Conservation (phyloP, 2,888 invertebrate genomes). For the Glyphotaelius pellucidus region DNA sequence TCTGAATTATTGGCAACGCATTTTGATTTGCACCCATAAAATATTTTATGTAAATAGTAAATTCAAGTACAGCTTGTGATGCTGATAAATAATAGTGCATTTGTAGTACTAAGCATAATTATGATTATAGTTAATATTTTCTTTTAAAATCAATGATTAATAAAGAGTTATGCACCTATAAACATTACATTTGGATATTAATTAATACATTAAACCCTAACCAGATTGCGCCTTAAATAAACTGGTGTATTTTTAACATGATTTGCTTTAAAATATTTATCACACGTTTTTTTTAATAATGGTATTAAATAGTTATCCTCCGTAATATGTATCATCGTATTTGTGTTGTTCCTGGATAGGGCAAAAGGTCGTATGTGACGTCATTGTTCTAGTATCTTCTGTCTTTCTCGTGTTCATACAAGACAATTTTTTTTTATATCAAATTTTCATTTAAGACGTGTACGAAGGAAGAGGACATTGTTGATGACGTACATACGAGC, state of each 20-base stretch:
- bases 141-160: neutral
- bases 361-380: neutral
- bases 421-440: too few species aligned
- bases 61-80: neutral
- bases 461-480: too few species aligned
- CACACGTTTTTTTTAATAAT: neutral
- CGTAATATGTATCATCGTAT: neutral
- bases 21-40: neutral
- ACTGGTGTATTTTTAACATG: neutral
- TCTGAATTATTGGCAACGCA: neutral
- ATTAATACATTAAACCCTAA: neutral
- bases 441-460: too few species aligned
- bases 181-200: neutral
- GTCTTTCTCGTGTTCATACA: too few species aligned
- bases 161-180: neutral
- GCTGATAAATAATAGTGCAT: neutral
- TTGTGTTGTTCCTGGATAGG: neutral
- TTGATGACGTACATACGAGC: too few species aligned
- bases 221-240: neutral
- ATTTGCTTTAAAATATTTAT: neutral
- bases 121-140: neutral
- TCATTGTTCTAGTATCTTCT: too few species aligned
- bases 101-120: neutral
- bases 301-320: neutral
- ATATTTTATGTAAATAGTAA: neutral